Percentiles rank a stretch among this genome's conserved stretches.
These are phyloP conservation scores for Phytoseiulus persimilis DNA, from an alignment of 2,888 invertebrate species.

Conservation along the genomic window DNA sequence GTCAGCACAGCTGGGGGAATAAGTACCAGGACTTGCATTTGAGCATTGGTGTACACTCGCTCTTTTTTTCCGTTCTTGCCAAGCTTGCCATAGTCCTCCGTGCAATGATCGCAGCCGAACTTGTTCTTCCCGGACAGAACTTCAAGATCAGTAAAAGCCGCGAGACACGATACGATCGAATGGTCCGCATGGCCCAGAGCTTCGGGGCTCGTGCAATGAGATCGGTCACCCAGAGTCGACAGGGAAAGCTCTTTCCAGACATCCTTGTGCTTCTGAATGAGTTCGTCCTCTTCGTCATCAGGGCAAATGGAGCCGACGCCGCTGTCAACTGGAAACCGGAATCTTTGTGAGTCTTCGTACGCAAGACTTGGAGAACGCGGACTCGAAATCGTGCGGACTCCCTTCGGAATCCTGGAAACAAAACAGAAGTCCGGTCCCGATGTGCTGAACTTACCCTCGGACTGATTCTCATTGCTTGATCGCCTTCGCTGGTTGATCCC, in stretches of 20 bases:
- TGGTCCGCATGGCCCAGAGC: slow-evolving; percentile 56
- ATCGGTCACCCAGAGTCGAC: slow-evolving; percentile 16
- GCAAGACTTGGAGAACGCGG: too few relatives aligned
- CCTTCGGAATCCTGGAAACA: too few relatives aligned
- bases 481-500: slow-evolving; percentile 23
- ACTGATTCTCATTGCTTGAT: neutral
- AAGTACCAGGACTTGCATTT: slow-evolving; percentile 61
- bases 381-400: too few relatives aligned
- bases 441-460: neutral
- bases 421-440: too few relatives aligned
- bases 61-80: slow-evolving; percentile 44
- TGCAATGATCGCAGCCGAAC: slow-evolving; percentile 81
- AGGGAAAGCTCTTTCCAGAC: slow-evolving; percentile 27
- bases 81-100: slow-evolving; percentile 42
- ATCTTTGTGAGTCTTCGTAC: too few relatives aligned
- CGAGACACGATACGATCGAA: slow-evolving; percentile 70
- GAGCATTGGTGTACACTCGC: slow-evolving; percentile 52
- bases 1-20: slow-evolving; percentile 87
- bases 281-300: slow-evolving; percentile 33
- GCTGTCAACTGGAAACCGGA: neutral
- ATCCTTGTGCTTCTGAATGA: slow-evolving; percentile 34
- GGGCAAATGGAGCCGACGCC: slow-evolving; percentile 17
- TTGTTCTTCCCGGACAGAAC: slow-evolving; percentile 82
- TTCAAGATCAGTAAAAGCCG: slow-evolving; percentile 83
- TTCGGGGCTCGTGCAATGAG: neutral